phyloP scores from a whole-genome alignment of 2,797 vertebrate species.

The Peromyscus aztecus region DNA sequence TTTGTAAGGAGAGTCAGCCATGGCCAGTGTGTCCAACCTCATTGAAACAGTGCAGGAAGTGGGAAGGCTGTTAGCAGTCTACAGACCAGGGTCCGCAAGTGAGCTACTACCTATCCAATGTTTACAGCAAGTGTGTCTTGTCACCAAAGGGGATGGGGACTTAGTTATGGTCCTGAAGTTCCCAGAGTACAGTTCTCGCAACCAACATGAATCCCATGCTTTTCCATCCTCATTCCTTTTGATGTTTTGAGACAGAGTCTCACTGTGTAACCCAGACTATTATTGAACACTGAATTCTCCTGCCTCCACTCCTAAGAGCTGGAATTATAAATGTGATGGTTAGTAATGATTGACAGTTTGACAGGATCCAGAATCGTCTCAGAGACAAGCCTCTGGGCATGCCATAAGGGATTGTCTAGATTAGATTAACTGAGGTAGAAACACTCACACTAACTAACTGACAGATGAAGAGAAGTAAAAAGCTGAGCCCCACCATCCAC shows the following conservation, averaged over 20 bases:
- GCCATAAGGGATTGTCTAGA: background rate
- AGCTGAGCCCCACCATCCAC: background rate
- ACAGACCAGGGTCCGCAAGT: background rate
- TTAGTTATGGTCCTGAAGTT: background rate
- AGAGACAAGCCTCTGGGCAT: background rate
- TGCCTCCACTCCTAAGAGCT: background rate
- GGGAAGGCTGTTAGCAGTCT: background rate
- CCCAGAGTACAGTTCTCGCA: background rate
- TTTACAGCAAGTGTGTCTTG: background rate
- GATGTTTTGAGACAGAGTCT: background rate
- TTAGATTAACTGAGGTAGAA: background rate
- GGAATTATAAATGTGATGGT: background rate
- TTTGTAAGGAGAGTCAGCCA: background rate
- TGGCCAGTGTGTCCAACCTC: background rate
- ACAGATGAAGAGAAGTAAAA: background rate
- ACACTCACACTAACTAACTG: background rate
- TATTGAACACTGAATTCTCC: background rate
- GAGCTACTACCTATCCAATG: background rate
- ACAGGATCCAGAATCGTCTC: background rate
- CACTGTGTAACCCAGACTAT: background rate
- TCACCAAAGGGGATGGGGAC: no score
- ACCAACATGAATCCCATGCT: background rate
- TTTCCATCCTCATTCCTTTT: background rate
- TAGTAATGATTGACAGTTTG: background rate
- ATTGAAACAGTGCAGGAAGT: background rate